Evolutionary conservation across 2,888 invertebrate species (phyloP), one percentile per base, ranked within the genome.

Genomic region (Beris morrisii): DNA sequence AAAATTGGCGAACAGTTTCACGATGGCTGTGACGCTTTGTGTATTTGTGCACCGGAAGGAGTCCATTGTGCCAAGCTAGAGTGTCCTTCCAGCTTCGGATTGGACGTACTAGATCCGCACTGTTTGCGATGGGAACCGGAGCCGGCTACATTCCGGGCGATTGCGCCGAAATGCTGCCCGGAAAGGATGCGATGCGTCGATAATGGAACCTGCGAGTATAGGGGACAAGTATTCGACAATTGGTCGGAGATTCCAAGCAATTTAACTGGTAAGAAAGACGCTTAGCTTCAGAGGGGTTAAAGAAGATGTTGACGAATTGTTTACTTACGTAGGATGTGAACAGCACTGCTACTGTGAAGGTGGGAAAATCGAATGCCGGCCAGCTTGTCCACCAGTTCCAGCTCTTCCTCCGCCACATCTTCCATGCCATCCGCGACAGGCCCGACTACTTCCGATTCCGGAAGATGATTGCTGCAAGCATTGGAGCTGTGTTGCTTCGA

Each of bases 91-190:
- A 90, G 89, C 73, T 93, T 92, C 69, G 93, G 92, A 0, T 81
- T 93, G n/a, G 93, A 94, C 75, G 87, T 93, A 6, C 80, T 93
- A 54, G 91, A 93, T 74, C 90, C 93, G 0, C 87, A 89, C 68
- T 95, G 95, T 75, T 83, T 94, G 7, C 87, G 89, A 71, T 95
- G 95, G 95, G 93, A 93, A 68, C 89, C 91, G 0, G 88, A 87
- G 28, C 92, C 92, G 0, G 85, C 88, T 0, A 82, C 87, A 74
- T 89, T 89, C 70, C 82, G 83, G 1, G 87, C 92, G 0, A 83
- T 83, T 46, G 87, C 91, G 0, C 93, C 93, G 0, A 86, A 88
- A 73, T 94, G 93, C 77, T 94, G 93, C 74, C 92, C 93, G 0
- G 85, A 92, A 71, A 84, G 89, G 69, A 87, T 93, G 68, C 84